Evolutionary conservation across 2,888 invertebrate species (phyloP).

Genomic region (Eupithecia pulchellata): DNA sequence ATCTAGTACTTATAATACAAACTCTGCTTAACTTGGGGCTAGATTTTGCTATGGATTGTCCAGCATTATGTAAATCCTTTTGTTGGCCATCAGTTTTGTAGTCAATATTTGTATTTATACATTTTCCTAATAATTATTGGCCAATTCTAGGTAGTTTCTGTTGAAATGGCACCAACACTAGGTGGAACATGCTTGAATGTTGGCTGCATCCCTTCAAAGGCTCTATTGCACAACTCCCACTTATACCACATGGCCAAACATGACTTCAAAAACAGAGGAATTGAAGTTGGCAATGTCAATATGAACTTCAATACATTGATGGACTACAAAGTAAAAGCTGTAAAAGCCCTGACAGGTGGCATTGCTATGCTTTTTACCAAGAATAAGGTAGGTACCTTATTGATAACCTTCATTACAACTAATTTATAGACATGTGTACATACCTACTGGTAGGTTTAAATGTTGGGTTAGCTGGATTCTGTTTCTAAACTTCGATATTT

Average conservation of each 20-base stretch:
- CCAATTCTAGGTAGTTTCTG: constrained; percentile 91
- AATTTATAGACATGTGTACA: background rate
- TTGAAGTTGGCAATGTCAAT: constrained; percentile 87
- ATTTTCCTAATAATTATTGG: background rate
- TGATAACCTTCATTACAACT: background rate
- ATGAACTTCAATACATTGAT: constrained; percentile 92
- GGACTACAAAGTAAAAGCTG: constrained; percentile 94
- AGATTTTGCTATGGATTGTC: no score
- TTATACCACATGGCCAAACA: constrained; percentile 97
- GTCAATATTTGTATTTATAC: no score
- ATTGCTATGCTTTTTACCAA: constrained; percentile 98
- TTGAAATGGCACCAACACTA: constrained; percentile 97
- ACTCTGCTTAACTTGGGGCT: no score
- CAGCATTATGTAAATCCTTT: no score
- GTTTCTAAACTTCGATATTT: background rate
- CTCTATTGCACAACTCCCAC: constrained; percentile 97
- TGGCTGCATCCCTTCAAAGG: constrained; percentile 99
- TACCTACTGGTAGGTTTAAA: background rate
- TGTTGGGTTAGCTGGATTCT: background rate
- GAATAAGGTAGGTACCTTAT: constrained; percentile 92
- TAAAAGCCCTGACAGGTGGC: constrained; percentile 97
- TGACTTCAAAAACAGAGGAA: constrained; percentile 93
- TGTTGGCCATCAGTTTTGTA: no score
- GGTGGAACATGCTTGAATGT: constrained; percentile 99
- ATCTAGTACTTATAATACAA: no score